Evolutionary conservation across 2,888 invertebrate species (phyloP).

Genomic region (Catonia carolina): DNA sequence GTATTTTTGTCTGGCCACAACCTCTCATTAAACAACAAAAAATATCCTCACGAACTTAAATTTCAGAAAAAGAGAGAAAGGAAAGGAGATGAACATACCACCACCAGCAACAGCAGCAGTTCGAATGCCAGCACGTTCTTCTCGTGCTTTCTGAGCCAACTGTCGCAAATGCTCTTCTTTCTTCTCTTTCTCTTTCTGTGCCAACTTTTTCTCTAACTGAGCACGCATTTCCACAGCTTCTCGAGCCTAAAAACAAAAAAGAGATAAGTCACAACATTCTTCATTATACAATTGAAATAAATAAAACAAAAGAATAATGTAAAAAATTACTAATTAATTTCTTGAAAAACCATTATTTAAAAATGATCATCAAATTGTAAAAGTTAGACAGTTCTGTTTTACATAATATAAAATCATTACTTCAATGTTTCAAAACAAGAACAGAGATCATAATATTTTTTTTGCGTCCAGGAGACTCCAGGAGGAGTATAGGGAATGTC

Average conservation of each 20-base stretch:
- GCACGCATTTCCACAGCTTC: constrained; percentile 97
- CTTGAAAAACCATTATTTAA: constrained; percentile 2
- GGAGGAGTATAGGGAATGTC: no score
- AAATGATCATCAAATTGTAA: neutral
- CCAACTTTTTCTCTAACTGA: constrained; percentile 90
- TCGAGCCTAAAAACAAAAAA: constrained; percentile 56
- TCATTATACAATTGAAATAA: neutral
- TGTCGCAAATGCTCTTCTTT: constrained; percentile 91
- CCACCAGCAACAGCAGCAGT: constrained; percentile 43
- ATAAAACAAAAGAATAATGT: neutral
- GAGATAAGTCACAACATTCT: neutral
- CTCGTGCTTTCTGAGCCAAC: constrained; percentile 91
- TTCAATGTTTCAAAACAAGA: no score
- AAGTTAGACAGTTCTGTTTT: no score
- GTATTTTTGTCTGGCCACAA: no score
- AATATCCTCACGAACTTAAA: no score
- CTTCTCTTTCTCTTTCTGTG: constrained; percentile 96
- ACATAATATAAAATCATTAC: no score
- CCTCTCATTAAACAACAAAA: no score
- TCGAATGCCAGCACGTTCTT: constrained; percentile 82
- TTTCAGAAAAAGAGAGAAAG: no score
- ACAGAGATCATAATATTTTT: no score
- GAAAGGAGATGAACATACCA: no score
- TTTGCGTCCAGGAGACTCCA: no score
- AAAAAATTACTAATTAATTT: neutral